These are phyloP conservation scores for Tursiops truncatus DNA, from an alignment of 2,113 vertebrate species.

Conservation along the genomic window DNA sequence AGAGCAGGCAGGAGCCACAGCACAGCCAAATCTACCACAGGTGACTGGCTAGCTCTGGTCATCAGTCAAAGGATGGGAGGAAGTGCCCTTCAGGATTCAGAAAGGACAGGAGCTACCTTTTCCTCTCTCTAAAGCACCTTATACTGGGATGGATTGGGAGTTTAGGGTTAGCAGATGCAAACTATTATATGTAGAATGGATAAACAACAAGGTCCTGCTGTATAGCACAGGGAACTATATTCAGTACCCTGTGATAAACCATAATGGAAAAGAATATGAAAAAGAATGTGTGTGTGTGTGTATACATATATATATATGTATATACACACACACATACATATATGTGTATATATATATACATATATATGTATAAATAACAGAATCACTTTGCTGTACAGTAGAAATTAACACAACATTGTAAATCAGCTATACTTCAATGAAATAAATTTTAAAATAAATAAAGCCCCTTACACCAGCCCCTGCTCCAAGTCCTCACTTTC, in stretches of 20 bases:
- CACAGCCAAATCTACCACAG: background rate
- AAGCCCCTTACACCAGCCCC: background rate
- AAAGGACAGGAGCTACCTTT: background rate
- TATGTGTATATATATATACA: fast-evolving
- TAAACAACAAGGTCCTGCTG: background rate
- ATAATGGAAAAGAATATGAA: background rate
- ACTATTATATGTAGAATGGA: background rate
- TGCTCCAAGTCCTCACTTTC: background rate
- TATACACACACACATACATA: fast-evolving
- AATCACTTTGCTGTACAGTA: background rate
- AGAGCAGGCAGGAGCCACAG: background rate
- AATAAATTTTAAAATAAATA: background rate
- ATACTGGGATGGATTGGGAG: background rate
- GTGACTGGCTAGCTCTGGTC: background rate
- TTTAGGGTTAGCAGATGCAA: background rate
- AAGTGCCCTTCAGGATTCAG: background rate
- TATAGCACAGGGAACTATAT: background rate
- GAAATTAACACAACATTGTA: background rate
- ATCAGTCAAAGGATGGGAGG: background rate
- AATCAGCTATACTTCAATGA: background rate
- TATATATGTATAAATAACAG: background rate
- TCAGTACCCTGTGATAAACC: background rate
- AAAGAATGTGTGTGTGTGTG: background rate
- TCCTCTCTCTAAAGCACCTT: background rate
- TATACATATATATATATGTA: fast-evolving